Base-by-base conservation (phyloP, 2,888 invertebrate species). In the Cepaea hortensis region DNA sequence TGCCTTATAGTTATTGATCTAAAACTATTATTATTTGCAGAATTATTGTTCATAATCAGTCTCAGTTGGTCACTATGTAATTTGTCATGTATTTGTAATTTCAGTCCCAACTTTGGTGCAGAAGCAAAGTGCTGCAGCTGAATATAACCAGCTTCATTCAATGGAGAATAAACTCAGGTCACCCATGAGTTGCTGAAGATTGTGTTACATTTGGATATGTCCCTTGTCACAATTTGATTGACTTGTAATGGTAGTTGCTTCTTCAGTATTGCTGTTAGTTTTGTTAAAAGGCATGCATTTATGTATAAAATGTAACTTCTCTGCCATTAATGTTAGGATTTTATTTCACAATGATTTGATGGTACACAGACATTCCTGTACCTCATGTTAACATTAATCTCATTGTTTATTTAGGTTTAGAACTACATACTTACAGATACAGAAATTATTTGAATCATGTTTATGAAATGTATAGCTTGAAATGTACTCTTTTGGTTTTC, bases 41-140 rank as follows among this genome's bases (percentile, higher is more conserved):
- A 55, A 55, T 55, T 55, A 6, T 55, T 6, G 11, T 55, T 55
- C 7, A 55, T 55, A 11, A 55, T 55, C 6, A 55, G 7, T 11
- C 55, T 55, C 7, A 55, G 6, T 55, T 55, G 6, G 11, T 55
- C 55, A 55, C 7, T 3, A 55, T 55, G 6, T 55, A n/a, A 20
- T 68, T 68, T 68, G 68, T 50, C 50, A 61, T 77, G 48, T 65
- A 46, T 72, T 20, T 73, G 35, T 50, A 23, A 20, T 77, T 81
- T 79, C 88, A 89, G 89, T 88, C 76, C 89, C 89, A 3, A 87
- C 89, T 15, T 77, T 89, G 87, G 75, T 85, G 1, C 89, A 89
- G 76, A 87, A 68, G 76, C 85, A 82, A 15, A 89, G 89, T 81
- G 84, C 84, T 70, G 89, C 89, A 13, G 89, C 87, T 23, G 87